Evolutionary conservation across 37 sponge, comb jelly and placozoan genomes (phyloP), one percentile per base, ranked within the genome.

Genomic region (Haliclona indistincta): DNA sequence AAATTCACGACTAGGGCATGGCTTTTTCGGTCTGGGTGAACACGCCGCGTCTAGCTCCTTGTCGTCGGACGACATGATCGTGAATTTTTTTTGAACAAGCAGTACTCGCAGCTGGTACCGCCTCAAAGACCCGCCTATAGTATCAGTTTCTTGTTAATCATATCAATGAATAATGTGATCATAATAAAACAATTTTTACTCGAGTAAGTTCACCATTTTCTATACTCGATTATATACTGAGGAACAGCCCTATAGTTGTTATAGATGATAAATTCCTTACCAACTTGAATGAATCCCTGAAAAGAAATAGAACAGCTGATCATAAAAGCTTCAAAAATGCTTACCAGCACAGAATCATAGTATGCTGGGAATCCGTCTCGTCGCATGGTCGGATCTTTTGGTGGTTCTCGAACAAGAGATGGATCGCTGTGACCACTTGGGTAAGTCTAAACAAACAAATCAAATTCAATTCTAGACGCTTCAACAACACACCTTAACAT

Each of bases 291-390:
- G 35, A 82, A 86, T 38, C 93, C 93, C 93, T 92, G 68, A 2
- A 83, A 29, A 40, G n/a, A 32, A n/a, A 63, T 36, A 32, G 39
- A 28, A 35, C 26, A 20, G 28, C 60, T 63, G 38, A 39, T 11
- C 20, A n/a, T n/a, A n/a, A n/a, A n/a, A n/a, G n/a, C n/a, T n/a
- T n/a, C n/a, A n/a, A n/a, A n/a, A n/a, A n/a, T n/a, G 15, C 79
- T 49, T 36, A 89, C 90, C 85, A 43, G 52, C 35, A 89, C 90
- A 68, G 90, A 89, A 54, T 89, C 86, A 72, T 85, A 85, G 17
- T 6, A 43, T 13, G 13, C 49, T 47, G 49, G 13, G 13, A 79
- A 85, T 43, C 83, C 84, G 26, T 78, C 67, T 39, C n/a, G 49
- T 2, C 73, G 37, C 2, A 28, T 43, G 49, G n/a, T n/a, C n/a